Evolutionary conservation across 1,140 invertebrate species (phyloP), one percentile per base, ranked within the genome.

Genomic region (Calephelis virginiensis): DNA sequence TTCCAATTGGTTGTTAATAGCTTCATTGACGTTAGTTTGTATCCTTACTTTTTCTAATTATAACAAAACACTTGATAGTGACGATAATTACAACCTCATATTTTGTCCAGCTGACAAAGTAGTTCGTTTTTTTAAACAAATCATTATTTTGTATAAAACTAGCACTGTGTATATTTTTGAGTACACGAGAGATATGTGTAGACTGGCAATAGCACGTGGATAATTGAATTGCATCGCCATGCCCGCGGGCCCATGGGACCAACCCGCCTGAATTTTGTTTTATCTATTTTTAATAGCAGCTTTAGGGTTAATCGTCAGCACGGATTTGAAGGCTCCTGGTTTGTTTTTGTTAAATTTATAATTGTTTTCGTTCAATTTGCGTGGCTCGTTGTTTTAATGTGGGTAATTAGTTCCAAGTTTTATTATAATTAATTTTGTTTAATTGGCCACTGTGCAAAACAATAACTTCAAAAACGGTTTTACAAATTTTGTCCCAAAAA

Each of bases 251-350:
- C 79, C 73, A 10, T 65, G 81, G 77, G 84, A 84, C 74, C 66
- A 69, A 72, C 75, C 71, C 73, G 75, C 72, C 82, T 81, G 75
- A 85, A 89, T 89, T 84, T 85, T 83, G 80, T 85, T 86, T 79
- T 86, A 89, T 86, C 82, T 86, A 89, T 89, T 89, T 89, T 89
- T 86, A 85, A 89, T 84, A 75, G 71, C 75, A 64, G 68, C 71
- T 81, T 74, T 73, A 78, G 82, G 81, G 83, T 85, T 86, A 83
- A 85, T 87, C 80, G 78, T 80, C 70, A 72, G 78, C 78, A 69
- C 69, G 68, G 77, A 82, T 82, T 83, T 82, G 73, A 81, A 74
- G 75, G 77, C 63, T 66, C 68, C 74, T 62, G 67, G 67, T 76
- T 73, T 74, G 74, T 79, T 80, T 76, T 81, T 69, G 63, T 69